These are phyloP conservation scores for Pyxicephalus adspersus DNA, from an alignment of 2,113 vertebrate genomes.

Conservation along the genomic window DNA sequence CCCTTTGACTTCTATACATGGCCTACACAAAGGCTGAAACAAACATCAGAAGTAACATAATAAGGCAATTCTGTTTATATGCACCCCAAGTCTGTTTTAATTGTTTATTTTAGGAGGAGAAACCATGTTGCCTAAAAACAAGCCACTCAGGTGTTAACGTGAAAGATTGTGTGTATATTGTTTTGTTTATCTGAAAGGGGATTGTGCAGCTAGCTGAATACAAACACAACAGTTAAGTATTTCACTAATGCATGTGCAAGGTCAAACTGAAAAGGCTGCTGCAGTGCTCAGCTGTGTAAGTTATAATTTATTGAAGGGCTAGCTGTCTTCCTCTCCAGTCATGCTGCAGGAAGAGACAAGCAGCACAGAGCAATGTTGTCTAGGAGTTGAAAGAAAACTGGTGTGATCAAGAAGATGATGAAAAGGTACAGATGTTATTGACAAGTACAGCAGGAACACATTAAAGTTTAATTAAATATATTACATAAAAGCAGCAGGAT, in stretches of 20 bases:
- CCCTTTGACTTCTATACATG: too few relatives aligned
- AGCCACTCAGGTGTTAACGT: too few relatives aligned
- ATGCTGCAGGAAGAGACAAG: slow-evolving; percentile 13
- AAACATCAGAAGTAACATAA: too few relatives aligned
- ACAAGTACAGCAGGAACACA: slow-evolving; percentile 20
- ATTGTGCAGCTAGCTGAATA: background rate
- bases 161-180: too few relatives aligned
- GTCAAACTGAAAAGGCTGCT: background rate
- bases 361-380: background rate
- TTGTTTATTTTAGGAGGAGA: too few relatives aligned
- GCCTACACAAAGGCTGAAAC: too few relatives aligned
- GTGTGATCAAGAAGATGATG: slow-evolving; percentile 20
- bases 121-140: too few relatives aligned
- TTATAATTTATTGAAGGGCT: slow-evolving; percentile 45
- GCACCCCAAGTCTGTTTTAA: too few relatives aligned
- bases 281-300: slow-evolving; percentile 7
- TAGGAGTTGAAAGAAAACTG: background rate
- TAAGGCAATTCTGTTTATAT: too few relatives aligned
- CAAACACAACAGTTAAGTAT: slow-evolving; percentile 12
- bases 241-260: slow-evolving; percentile 22
- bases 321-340: slow-evolving; percentile 6
- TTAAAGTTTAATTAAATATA: slow-evolving; percentile 31
- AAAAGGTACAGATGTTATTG: slow-evolving; percentile 38
- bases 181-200: background rate
- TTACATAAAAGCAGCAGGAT: slow-evolving; percentile 41